Evolutionary conservation across 2,113 vertebrate genomes (phyloP), one percentile per base, ranked within the genome.

Genomic region (Notarius quadriscutis): DNA sequence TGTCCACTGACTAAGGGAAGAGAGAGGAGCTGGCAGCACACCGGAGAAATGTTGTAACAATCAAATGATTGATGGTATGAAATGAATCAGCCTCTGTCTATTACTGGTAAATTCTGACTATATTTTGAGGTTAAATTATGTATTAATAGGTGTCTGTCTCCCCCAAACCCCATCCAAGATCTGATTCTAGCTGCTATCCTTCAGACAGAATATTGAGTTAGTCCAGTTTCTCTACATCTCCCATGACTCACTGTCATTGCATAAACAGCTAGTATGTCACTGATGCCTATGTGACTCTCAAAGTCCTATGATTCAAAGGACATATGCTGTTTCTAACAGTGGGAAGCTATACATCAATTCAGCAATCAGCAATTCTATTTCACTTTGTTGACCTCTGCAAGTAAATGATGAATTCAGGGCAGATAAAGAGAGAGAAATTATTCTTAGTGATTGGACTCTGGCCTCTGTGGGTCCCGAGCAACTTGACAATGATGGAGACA

Each of bases 351-450:
- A 63, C 58, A 79, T 78, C 84, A 86, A n/a, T 86, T 85, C 60
- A 79, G 62, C 58, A 86, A 78, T 86, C 60, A 86, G 60, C 48
- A 86, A 78, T 55, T 55, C 41, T 65, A 15, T 53, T 80, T 86
- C 62, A 55, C 75, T 80, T 69, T 69, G 22, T 55, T 87, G 71
- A 69, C 84, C 84, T 86, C 75, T 55, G 50, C 7, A 20, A 65
- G 50, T 55, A 86, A 86, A 86, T 86, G 60, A 78, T 86, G 62
- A 11, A 50, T 86, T 79, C 62, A 55, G 58, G 75, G n/a, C 74
- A 79, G n/a, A 86, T 86, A 77, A 78, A 79, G 75, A 55, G 48
- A 79, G 18, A 67, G 41, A 79, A 53, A 67, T 80, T 67, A 55
- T 65, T 20, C 60, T 79, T 55, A 78, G 72, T 77, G 72, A 77